These are phyloP conservation scores for Leptarthrus brevirostris DNA, from an alignment of 2,888 invertebrate species.

Conservation along the genomic window DNA sequence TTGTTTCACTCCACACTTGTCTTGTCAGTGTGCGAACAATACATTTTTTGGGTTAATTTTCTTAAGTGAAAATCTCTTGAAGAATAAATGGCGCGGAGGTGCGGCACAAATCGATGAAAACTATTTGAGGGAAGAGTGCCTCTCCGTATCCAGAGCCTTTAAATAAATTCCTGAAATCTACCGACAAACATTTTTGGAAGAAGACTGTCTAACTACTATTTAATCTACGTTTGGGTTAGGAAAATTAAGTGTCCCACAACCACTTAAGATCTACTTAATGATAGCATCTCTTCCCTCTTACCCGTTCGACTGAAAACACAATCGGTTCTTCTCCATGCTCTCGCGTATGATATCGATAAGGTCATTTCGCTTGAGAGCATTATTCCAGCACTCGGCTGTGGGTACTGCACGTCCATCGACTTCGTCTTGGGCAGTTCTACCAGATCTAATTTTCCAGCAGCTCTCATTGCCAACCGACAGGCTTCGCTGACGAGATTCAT, in stretches of 20 bases:
- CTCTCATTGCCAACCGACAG: constrained; percentile 66
- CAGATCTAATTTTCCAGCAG: constrained; percentile 62
- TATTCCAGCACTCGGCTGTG: constrained; percentile 71
- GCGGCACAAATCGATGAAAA: neutral
- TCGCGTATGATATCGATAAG: constrained; percentile 88
- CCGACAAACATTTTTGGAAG: neutral
- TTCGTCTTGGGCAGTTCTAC: constrained; percentile 39
- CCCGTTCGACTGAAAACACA: constrained; percentile 86
- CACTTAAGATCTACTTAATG: constrained; percentile 5
- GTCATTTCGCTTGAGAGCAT: constrained; percentile 83
- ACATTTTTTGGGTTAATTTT: neutral
- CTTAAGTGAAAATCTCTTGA: neutral
- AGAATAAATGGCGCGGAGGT: too few species aligned
- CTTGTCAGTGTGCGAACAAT: too few species aligned
- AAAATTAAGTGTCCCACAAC: neutral
- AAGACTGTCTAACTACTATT: neutral
- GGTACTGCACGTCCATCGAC: constrained; percentile 54
- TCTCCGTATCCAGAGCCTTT: neutral
- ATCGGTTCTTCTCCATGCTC: constrained; percentile 90
- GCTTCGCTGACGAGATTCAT: constrained; percentile 65
- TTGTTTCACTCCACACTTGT: too few species aligned
- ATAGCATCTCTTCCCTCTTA: constrained; percentile 63
- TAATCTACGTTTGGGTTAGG: neutral
- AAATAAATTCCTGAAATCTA: neutral
- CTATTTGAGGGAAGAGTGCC: neutral